These are phyloP conservation scores for Teleogryllus oceanicus DNA, from an alignment of 2,888 invertebrate species.

Conservation along the genomic window DNA sequence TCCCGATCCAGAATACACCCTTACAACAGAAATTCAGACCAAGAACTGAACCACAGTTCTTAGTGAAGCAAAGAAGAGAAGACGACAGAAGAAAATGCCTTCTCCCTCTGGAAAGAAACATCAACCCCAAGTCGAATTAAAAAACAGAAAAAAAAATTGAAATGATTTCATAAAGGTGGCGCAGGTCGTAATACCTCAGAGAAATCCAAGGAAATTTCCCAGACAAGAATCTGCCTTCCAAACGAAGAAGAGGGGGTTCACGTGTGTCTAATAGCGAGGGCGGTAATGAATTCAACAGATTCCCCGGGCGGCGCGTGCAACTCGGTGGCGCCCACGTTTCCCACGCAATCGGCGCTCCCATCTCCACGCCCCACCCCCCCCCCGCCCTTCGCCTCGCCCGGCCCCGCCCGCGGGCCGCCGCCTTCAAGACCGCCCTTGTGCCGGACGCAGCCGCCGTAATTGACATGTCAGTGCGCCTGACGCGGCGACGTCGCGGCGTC, in stretches of 20 bases:
- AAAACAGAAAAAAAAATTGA: no score
- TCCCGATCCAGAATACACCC: no score
- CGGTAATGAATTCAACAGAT: not conserved
- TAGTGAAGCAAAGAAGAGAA: no score
- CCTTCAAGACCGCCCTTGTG: not conserved
- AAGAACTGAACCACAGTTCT: no score
- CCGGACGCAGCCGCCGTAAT: not conserved
- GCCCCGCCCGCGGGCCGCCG: not conserved
- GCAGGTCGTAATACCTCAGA: no score
- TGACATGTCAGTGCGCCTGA: no score
- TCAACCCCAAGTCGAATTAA: no score
- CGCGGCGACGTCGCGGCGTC: no score
- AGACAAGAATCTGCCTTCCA: not conserved
- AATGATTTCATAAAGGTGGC: no score
- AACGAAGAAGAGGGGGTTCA: not conserved
- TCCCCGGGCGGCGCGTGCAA: not conserved
- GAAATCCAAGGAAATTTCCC: not conserved
- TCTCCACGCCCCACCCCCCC: not conserved
- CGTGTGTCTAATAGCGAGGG: slow-evolving; percentile 6
- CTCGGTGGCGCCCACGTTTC: not conserved
- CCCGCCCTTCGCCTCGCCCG: not conserved
- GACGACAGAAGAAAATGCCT: no score
- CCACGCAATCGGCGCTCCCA: not conserved
- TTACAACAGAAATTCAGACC: no score
- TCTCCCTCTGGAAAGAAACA: no score